These are phyloP conservation scores for Camponotus fellah DNA, from an alignment of 2,888 invertebrate species.

Conservation along the genomic window DNA sequence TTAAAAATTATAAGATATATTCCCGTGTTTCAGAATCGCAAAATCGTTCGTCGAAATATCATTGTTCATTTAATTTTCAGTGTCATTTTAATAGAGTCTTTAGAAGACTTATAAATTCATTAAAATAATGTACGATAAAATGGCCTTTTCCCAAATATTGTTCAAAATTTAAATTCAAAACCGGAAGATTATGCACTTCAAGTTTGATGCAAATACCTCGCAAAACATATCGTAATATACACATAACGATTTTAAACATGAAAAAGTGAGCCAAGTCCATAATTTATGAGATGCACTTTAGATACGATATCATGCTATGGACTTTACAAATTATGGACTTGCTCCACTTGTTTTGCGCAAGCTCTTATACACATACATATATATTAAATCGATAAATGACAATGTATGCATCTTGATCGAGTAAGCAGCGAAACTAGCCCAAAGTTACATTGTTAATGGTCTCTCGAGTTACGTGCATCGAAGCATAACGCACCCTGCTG, in stretches of 20 bases:
- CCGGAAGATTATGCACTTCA: not conserved
- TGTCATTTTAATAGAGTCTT: not conserved
- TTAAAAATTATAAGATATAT: not conserved
- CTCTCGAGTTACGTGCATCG: not conserved
- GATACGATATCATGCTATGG: not conserved
- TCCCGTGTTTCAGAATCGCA: not conserved
- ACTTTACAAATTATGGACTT: slow-evolving; percentile 32
- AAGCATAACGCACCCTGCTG: not conserved
- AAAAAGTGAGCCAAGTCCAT: slow-evolving; percentile 14
- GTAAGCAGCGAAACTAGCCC: slow-evolving; percentile 8
- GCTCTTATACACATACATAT: not conserved
- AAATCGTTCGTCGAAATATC: not conserved
- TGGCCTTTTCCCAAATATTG: not conserved
- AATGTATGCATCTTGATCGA: slow-evolving; percentile 20
- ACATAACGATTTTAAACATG: not conserved
- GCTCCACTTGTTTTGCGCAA: not conserved
- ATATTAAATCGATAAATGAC: slow-evolving; percentile 17
- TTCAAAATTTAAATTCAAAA: not conserved
- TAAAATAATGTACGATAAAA: not conserved
- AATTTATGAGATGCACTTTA: slow-evolving; percentile 45
- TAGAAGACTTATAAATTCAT: not conserved
- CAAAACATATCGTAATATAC: not conserved
- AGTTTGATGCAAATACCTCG: not conserved
- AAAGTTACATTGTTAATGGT: slow-evolving; percentile 14
- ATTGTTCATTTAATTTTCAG: not conserved